Evolutionary conservation across 2,113 vertebrate species (phyloP), one percentile per base, ranked within the genome.

Genomic region (Chauna torquata): DNA sequence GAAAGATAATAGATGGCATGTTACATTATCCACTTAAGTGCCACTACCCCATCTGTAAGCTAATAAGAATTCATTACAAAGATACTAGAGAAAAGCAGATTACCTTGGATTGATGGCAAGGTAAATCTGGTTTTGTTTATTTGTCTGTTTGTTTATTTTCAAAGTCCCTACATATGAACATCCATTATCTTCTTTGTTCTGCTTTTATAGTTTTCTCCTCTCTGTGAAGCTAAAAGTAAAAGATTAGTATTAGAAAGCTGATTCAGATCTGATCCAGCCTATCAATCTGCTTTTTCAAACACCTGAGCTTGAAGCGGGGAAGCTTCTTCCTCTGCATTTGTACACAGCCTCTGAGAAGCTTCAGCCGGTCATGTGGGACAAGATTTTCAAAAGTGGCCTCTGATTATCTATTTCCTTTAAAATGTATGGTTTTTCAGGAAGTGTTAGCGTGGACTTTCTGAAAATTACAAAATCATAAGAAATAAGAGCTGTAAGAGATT

Each of bases 31-130:
- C 75, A 85, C 79, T 92, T 88, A 88, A 59, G 92, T 82, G 34
- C 61, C 76, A 58, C 17, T 45, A 69, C 32, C 36, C 72, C 59
- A 66, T 70, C 92, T 82, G 59, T 88, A 97, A 98, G 96, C 94
- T 96, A 97, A 97, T 74, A 91, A 94, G 88, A 98, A 97, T 94
- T 96, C 84, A 95, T 97, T 98, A 97, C 55, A 79, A 91, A 92
- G 95, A 64, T 71, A 68, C 62, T 66, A 82, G 91, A 94, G 92
- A 90, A 93, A 97, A 96, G 97, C 59, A 97, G 97, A 97, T 97
- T 97, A 94, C 34, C 83, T 77, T 94, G 94, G 95, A 94, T 96
- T 96, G 96, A 81, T 79, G 75, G 82, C 44, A 82, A 78, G 55
- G 82, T 92, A 95, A 97, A 96, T 86, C 97, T 86, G 94, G 82